Evolutionary conservation across 2,888 invertebrate genomes (phyloP).

Genomic region (Strigamia crassipes): DNA sequence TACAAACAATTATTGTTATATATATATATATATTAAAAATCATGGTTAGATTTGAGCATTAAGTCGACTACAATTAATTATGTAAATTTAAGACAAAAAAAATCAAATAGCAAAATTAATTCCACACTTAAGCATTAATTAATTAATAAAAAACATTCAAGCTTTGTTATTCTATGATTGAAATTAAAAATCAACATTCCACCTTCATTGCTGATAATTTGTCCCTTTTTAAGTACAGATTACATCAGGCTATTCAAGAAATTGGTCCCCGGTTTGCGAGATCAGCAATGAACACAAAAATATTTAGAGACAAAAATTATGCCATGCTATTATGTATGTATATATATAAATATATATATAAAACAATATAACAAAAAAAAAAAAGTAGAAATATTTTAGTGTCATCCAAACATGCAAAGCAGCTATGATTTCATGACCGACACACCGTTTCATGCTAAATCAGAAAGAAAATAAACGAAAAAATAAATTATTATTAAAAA

Average conservation of each 20-base stretch:
- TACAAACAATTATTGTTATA: not conserved
- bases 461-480: not conserved
- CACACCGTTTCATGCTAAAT: slow-evolving; percentile 24
- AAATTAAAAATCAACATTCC: slow-evolving; percentile 24
- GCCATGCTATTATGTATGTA: not conserved
- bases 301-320: not conserved
- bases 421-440: slow-evolving; percentile 5
- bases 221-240: slow-evolving; percentile 11
- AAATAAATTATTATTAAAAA: slow-evolving; percentile 22
- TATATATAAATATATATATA: not conserved
- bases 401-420: not conserved
- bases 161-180: not conserved
- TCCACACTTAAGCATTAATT: not conserved
- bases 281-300: slow-evolving; percentile 12
- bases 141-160: not conserved
- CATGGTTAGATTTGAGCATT: slow-evolving; percentile 23
- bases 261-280: slow-evolving; percentile 15
- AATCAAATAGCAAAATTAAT: not conserved
- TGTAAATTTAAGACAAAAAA: not conserved
- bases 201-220: slow-evolving; percentile 16
- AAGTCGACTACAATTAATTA: not conserved
- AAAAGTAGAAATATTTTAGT: not conserved
- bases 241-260: slow-evolving; percentile 7
- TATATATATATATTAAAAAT: not conserved
- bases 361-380: not conserved